Conservation (phyloP, 2,797 vertebrate genomes). For the Catharus ustulatus region DNA sequence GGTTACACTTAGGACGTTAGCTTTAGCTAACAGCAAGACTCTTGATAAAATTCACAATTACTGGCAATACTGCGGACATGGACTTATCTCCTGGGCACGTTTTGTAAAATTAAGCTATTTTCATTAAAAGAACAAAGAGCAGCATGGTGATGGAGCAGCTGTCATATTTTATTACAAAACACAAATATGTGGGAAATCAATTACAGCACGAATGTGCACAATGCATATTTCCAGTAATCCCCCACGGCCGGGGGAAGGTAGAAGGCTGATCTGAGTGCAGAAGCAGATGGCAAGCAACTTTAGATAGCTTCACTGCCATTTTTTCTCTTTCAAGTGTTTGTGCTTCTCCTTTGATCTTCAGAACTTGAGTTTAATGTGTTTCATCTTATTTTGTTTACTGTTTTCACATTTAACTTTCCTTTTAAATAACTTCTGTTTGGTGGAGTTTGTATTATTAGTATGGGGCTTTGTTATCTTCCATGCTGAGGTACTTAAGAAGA, state of each 20-base stretch:
- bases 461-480: not conserved
- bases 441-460: not conserved
- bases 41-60: slow-evolving; percentile 42
- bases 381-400: slow-evolving; percentile 35
- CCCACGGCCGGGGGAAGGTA: slow-evolving; percentile 15
- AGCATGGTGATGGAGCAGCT: slow-evolving; percentile 51
- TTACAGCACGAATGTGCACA: slow-evolving; percentile 1
- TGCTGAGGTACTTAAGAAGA: not conserved
- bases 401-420: slow-evolving; percentile 19
- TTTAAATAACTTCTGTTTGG: slow-evolving; percentile 27
- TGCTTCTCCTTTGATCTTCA: slow-evolving; percentile 54
- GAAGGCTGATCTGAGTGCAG: slow-evolving; percentile 40
- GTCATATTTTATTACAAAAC: slow-evolving; percentile 64
- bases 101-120: slow-evolving; percentile 62
- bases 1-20: slow-evolving; percentile 29
- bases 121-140: slow-evolving; percentile 59
- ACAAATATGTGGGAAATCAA: slow-evolving; percentile 66
- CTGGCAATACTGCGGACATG: not conserved
- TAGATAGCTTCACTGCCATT: slow-evolving; percentile 50
- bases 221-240: slow-evolving; percentile 56
- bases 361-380: slow-evolving; percentile 9
- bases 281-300: slow-evolving; percentile 65
- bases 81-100: slow-evolving; percentile 38
- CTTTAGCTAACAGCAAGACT: slow-evolving; percentile 36
- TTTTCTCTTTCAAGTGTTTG: slow-evolving; percentile 52